These are phyloP conservation scores for Odocoileus hemionus DNA, from an alignment of 2,113 vertebrate genomes.

Conservation along the genomic window DNA sequence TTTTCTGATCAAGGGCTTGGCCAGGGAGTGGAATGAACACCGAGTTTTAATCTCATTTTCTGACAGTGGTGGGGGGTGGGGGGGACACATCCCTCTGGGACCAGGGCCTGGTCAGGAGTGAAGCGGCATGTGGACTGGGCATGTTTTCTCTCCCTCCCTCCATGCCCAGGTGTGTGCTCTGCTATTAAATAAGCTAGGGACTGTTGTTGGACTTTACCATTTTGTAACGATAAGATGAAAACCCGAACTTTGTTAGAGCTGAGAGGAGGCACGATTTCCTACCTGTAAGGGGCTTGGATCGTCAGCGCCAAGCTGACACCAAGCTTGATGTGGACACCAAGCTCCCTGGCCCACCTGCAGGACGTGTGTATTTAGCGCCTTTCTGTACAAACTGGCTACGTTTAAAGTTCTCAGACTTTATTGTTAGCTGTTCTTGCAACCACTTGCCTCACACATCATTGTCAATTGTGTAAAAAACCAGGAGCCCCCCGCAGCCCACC, in stretches of 20 bases:
- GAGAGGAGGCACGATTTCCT: neutral
- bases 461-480: conserved; percentile 55
- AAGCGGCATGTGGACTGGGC: neutral
- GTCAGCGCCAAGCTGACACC: neutral
- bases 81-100: too few relatives aligned
- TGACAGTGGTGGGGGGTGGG: neutral
- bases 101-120: neutral
- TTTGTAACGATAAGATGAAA: neutral
- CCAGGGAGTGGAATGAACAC: neutral
- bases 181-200: neutral
- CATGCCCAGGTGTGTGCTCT: too few relatives aligned
- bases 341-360: neutral
- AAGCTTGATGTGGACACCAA: fast-evolving
- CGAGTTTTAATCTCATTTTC: neutral
- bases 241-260: neutral
- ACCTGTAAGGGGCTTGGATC: neutral
- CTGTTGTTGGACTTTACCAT: neutral
- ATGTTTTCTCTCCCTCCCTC: neutral
- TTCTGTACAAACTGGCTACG: neutral
- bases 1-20: neutral
- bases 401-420: conserved; percentile 69
- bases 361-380: fast-evolving
- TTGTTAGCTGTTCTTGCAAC: conserved; percentile 67
- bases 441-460: neutral
- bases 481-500: conserved; percentile 51